Base-by-base conservation (phyloP, 2,797 vertebrate species). In the Leptatherina wallacei region DNA sequence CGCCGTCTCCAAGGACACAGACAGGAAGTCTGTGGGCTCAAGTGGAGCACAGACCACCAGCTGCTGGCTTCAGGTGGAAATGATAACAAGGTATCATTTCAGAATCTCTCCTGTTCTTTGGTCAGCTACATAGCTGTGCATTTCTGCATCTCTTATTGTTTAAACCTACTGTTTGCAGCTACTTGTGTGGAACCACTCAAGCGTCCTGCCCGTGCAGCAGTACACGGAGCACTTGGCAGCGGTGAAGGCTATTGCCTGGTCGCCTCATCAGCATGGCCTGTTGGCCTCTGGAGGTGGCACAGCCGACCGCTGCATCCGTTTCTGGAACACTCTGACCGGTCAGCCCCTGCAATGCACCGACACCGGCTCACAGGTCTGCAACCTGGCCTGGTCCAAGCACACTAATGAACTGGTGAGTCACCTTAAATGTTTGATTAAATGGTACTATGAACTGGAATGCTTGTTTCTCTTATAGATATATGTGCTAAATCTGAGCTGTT, bases 41-140 rank as follows among this genome's bases (percentile, higher is more conserved):
- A 99, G 67, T 99, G 98, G 98, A 99, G 98, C 87, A 99, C 98
- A 0, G 98, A 99, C 92, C 98, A 99, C 88, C 98, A 99, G 89
- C 95, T 99, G 13, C 94, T 99, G 0, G 98, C 98, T n/a, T 99
- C 98, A 0, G 98, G 98, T 62, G 98, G 98, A 69, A 99, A 99
- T 0, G 98, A 99, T 88, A 99, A 99, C 86, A 99, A 99, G 96
- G 98, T 98, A 66, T 4, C 24, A 5, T 8, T 35, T 22, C 30
- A 3, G 20, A 71, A 9, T 66, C 14, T 73, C 18, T 35, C 47
- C 42, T 20, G 36, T 32, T 16, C 22, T 6, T 62, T 20, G 36
- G 13, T 55, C 52, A 59, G 70, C 56, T 24, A 5, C 70, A 57
- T 54, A 5, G 69, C n/a, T 22, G 11, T 14, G 20, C 3, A 36